Evolutionary conservation across 2,888 invertebrate genomes (phyloP), one percentile per base, ranked within the genome.

Genomic region (Calameuta filiformis): DNA sequence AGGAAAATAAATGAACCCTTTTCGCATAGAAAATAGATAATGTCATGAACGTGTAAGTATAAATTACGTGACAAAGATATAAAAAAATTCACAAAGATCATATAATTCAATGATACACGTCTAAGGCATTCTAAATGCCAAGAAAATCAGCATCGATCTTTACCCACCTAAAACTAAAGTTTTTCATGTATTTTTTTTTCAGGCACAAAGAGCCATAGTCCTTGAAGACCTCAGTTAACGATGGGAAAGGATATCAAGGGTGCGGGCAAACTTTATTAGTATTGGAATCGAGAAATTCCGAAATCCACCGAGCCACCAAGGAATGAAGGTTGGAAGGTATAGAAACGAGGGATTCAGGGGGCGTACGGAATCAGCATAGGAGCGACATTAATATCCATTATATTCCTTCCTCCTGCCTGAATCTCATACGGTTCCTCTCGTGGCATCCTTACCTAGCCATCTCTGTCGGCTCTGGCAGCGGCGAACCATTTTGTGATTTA

Each of bases 341-440:
- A 68, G 75, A 78, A 77, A 79, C 68, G 77, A 71, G 69, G 69
- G 76, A 77, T 79, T 75, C 68, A 81, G 77, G 78, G 75, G 71
- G 74, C 73, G 79, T 73, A 81, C 76, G 81, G 78, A 87, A 87
- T 88, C 86, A 83, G 85, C 86, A 85, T 85, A 83, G 85, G 73
- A 83, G 83, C 79, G 83, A 85, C 87, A 89, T 87, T 87, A 87
- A 88, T 89, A 87, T 88, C 88, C 85, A 89, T 87, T 87, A 86
- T 87, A 87, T 85, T 86, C 80, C 81, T 78, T 73, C 75, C 77
- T 82, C 79, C 81, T 80, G 81, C 75, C 81, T 82, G 80, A 82
- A 82, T 80, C 78, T 77, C 78, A 77, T 73, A 78, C 80, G 81
- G 79, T 76, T 80, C 78, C 76, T 69, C 79, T 77, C 77, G 77